phyloP scores from a whole-genome alignment of 1,140 invertebrate species.

The Stenopsyche tienmushanensis region DNA sequence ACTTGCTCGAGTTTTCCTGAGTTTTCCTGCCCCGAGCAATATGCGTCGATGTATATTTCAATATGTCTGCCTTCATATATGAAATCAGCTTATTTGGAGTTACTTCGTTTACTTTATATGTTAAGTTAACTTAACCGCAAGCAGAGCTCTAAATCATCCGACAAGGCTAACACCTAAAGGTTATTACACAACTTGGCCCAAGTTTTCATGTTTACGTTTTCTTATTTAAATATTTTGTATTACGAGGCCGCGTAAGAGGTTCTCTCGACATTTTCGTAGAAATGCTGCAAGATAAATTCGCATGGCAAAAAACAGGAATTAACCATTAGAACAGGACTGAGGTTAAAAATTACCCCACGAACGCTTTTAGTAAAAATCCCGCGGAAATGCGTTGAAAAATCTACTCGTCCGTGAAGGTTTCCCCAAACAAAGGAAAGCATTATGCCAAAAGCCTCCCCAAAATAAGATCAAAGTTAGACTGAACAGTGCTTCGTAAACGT shows the following conservation, averaged over 20 bases:
- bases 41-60: too few relatives aligned
- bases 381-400: constrained; percentile 22
- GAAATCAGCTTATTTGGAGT: too few relatives aligned
- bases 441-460: constrained; percentile 12
- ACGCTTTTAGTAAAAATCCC: constrained; percentile 12
- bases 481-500: not conserved
- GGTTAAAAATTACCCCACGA: constrained; percentile 18
- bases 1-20: too few relatives aligned
- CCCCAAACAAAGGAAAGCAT: constrained; percentile 21
- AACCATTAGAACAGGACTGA: constrained; percentile 10
- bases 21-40: too few relatives aligned
- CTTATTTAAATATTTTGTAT: not conserved
- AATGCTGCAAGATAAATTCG: not conserved
- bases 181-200: not conserved
- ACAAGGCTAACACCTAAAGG: not conserved
- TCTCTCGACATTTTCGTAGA: not conserved
- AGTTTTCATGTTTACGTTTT: not conserved
- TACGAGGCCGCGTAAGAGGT: not conserved
- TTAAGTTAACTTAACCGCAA: not conserved
- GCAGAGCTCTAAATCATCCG: not conserved
- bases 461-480: constrained; percentile 20
- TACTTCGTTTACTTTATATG: too few relatives aligned
- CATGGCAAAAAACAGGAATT: constrained; percentile 8
- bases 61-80: too few relatives aligned
- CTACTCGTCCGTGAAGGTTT: constrained; percentile 21